Base-by-base conservation (phyloP, 23 tunicate genomes). In the Ciona savignyi region DNA sequence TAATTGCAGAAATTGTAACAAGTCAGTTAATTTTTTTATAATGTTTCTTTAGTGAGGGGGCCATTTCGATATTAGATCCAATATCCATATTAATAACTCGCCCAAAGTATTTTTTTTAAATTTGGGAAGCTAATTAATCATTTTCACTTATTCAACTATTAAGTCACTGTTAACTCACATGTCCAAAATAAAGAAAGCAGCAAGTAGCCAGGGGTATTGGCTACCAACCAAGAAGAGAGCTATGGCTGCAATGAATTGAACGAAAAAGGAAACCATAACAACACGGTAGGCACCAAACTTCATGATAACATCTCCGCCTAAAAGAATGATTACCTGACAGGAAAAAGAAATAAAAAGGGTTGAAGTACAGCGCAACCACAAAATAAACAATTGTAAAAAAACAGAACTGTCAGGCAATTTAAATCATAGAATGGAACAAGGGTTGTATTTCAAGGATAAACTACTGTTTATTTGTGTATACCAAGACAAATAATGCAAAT, bases 141-240 rank as follows among this genome's bases (percentile, higher is more conserved):
- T n/a, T n/a, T n/a, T n/a, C n/a, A n/a, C n/a, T n/a, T n/a, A 61
- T 23, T 1, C 24, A 61, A 2, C 72, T 26, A 61, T 26, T 23
- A 4, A 60, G 3, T 31, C 3, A 30, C 23, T 3, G 0, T 73
- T 29, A 19, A 67, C 96, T 89, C 31, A 89, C 96, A 75, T 69
- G 68, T 89, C 96, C 20, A 89, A 62, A 0, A 89, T 73, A 67
- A 89, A 89, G 31, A 89, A 89, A 60, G 78, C 61, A 0, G 88
- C 88, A 19, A 89, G 35, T 23, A 78, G 27, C 77, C 77, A 82
- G 69, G 70, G 64, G 34, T 35, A 25, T 4, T 56, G 33, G 15
- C 65, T 72, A 15, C 96, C 96, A 25, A 68, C 1, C 20, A 74
- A 32, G 66, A 72, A 89, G 21, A 89, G 68, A 27, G 62, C 48